A percentile compares a stretch with the other conserved stretches of the same genome.
Conservation (phyloP, 1,140 invertebrate genomes). For the Mylabris phalerata region DNA sequence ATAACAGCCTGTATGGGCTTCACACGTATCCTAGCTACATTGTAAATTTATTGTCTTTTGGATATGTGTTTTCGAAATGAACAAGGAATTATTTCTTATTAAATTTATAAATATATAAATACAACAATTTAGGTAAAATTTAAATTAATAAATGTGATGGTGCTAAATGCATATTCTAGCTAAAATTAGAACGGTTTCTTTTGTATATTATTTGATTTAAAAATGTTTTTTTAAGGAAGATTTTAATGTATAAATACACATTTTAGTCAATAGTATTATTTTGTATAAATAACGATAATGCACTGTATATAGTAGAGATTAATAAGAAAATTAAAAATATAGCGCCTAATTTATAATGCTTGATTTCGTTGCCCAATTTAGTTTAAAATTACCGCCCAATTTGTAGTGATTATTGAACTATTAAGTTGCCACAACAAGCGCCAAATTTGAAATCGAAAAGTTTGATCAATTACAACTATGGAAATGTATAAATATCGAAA, state of each 20-base stretch:
- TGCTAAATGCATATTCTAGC: slow-evolving; percentile 33
- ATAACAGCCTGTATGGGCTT: slow-evolving; percentile 82
- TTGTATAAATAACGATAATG: slow-evolving; percentile 2
- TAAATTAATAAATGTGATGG: slow-evolving; percentile 37
- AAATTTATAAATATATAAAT: slow-evolving; percentile 16
- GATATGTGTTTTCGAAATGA: background rate
- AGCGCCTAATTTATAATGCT: too few relatives aligned
- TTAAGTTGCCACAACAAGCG: too few relatives aligned
- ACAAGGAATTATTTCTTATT: slow-evolving; percentile 4
- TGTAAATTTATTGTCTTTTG: slow-evolving; percentile 50
- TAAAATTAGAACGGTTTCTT: slow-evolving; percentile 10
- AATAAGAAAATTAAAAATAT: too few relatives aligned
- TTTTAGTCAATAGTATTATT: background rate
- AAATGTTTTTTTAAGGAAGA: background rate
- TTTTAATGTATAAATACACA: background rate
- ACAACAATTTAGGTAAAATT: slow-evolving; percentile 13
- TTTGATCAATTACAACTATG: too few relatives aligned
- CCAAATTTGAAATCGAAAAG: too few relatives aligned
- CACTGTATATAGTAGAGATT: background rate
- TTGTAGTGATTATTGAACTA: too few relatives aligned
- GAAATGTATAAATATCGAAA: too few relatives aligned
- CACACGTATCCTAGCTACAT: slow-evolving; percentile 84
- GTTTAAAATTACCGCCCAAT: too few relatives aligned
- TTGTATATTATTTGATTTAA: background rate
- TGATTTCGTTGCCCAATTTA: too few relatives aligned